Evolutionary conservation across 2,888 invertebrate species (phyloP).

Genomic region (Lottia scabra): DNA sequence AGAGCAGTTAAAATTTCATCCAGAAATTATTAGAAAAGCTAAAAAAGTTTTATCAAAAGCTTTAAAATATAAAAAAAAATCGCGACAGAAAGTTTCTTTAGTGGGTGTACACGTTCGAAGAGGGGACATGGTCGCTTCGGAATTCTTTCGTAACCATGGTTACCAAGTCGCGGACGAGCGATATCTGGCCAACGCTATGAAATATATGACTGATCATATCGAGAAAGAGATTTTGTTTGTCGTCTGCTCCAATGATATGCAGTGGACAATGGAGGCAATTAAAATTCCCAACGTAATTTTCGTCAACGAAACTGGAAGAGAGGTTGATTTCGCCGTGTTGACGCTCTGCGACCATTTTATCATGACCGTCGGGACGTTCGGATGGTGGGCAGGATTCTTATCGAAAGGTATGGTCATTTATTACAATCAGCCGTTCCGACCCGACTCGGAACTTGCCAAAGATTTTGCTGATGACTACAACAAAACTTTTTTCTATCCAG

Average conservation of each 20-base stretch:
- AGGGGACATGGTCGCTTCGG: constrained; percentile 10
- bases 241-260: constrained; percentile 17
- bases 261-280: constrained; percentile 10
- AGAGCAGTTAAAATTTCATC: constrained; percentile 7
- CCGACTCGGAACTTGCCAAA: background rate
- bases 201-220: constrained; percentile 9
- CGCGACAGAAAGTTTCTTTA: background rate
- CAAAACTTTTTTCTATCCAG: constrained; percentile 14
- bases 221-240: constrained; percentile 14
- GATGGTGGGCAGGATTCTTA: constrained; percentile 21
- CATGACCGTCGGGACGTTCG: constrained; percentile 20
- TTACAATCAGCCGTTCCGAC: constrained; percentile 15
- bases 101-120: constrained; percentile 16
- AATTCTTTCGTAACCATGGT: constrained; percentile 6
- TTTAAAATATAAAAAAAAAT: background rate
- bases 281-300: background rate
- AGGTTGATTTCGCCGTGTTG: constrained; percentile 16
- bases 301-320: background rate
- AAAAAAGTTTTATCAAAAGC: background rate
- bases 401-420: constrained; percentile 14
- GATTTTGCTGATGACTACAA: constrained; percentile 14
- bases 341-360: constrained; percentile 17
- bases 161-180: constrained; percentile 11
- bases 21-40: background rate
- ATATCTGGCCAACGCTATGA: constrained; percentile 14